These are phyloP conservation scores for Parazoanthus swiftii DNA, from an alignment of 92 coral and sea anemone species.

Conservation along the genomic window DNA sequence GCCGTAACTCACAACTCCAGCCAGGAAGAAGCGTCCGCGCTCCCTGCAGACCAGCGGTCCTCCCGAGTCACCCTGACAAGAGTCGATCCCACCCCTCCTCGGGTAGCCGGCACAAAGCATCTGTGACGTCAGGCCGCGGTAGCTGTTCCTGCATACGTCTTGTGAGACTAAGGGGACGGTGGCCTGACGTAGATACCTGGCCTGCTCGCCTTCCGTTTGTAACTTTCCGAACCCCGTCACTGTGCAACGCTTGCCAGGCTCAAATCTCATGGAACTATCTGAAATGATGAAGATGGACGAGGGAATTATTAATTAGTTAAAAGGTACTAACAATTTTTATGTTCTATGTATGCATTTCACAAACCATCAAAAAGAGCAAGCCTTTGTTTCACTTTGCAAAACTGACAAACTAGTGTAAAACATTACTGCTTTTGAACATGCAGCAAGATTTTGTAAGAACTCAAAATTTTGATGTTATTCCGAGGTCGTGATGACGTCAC, in stretches of 20 bases:
- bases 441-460: no score
- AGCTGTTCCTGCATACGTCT: constrained; percentile 18
- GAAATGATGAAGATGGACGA: not conserved
- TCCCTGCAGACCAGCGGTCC: constrained; percentile 68
- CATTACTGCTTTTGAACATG: no score
- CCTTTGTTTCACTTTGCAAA: no score
- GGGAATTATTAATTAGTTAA: no score
- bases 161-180: constrained; percentile 46
- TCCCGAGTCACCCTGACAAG: constrained; percentile 75
- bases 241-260: constrained; percentile 52
- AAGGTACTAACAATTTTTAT: no score
- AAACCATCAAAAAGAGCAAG: no score
- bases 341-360: no score
- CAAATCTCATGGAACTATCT: constrained; percentile 24
- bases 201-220: constrained; percentile 42
- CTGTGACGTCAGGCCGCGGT: constrained; percentile 42
- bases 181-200: constrained; percentile 46
- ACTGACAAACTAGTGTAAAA: no score
- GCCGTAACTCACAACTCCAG: constrained; percentile 66
- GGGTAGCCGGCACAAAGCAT: constrained; percentile 70
- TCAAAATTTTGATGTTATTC: no score
- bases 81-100: constrained; percentile 49
- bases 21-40: constrained; percentile 52
- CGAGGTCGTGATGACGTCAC: no score
- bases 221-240: constrained; percentile 61